These are phyloP conservation scores for Lepidochitona cinerea DNA, from an alignment of 2,888 invertebrate genomes.

Conservation along the genomic window DNA sequence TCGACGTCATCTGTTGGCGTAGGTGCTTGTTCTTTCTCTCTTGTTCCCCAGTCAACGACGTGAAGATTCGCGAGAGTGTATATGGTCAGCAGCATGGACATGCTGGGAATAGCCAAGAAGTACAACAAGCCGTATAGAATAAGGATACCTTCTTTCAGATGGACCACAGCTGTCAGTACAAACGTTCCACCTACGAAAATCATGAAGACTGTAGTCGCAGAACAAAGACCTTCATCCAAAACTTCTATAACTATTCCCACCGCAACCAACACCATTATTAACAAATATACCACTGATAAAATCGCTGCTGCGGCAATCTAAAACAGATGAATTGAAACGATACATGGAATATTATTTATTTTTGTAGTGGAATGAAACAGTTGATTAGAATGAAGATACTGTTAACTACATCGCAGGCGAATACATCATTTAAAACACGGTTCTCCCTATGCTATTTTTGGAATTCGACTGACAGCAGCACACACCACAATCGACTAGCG, in stretches of 20 bases:
- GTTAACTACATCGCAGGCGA: too few species aligned
- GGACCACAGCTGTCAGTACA: slow-evolving; percentile 89
- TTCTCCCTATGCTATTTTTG: too few species aligned
- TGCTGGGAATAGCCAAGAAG: slow-evolving; percentile 91
- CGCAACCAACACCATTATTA: slow-evolving; percentile 99
- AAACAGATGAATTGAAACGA: too few species aligned
- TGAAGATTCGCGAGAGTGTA: slow-evolving; percentile 93
- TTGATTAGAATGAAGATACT: too few species aligned
- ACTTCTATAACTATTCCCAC: slow-evolving; percentile 97
- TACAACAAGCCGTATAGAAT: slow-evolving; percentile 81
- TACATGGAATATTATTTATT: too few species aligned
- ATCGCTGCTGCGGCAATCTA: slow-evolving; percentile 94
- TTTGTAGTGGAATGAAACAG: too few species aligned
- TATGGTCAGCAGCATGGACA: slow-evolving; percentile 91
- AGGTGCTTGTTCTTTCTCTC: too few species aligned
- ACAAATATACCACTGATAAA: slow-evolving; percentile 91
- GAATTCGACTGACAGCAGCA: too few species aligned
- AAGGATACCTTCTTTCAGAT: slow-evolving; percentile 82
- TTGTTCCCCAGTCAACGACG: slow-evolving; percentile 92
- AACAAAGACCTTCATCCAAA: slow-evolving; percentile 92
- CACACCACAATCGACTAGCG: too few species aligned
- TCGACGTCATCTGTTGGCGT: too few species aligned
- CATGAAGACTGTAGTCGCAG: slow-evolving; percentile 97
- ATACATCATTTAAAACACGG: too few species aligned
- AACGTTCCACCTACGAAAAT: slow-evolving; percentile 91